These are phyloP conservation scores for Chrysomallon squamiferum DNA, from an alignment of 1,140 invertebrate genomes.

Conservation along the genomic window DNA sequence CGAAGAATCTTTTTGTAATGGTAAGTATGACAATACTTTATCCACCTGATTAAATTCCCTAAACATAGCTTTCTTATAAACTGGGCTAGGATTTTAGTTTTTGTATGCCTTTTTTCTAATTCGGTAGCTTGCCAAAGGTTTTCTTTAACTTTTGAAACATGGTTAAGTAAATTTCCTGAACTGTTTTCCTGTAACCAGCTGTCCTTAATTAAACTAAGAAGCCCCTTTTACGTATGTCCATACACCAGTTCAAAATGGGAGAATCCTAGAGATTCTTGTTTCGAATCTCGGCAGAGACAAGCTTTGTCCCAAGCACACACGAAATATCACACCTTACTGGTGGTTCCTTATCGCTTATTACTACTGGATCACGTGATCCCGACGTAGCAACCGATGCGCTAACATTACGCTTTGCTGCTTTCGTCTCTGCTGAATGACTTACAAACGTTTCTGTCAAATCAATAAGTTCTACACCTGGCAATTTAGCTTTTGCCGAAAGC, in stretches of 20 bases:
- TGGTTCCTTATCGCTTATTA: too few relatives aligned
- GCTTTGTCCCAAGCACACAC: too few relatives aligned
- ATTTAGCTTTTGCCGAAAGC: too few relatives aligned
- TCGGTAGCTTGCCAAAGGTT: constrained; percentile 17
- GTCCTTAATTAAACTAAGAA: constrained; percentile 12
- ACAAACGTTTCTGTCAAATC: too few relatives aligned
- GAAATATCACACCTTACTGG: too few relatives aligned
- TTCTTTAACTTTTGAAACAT: constrained; percentile 19
- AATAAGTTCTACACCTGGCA: too few relatives aligned
- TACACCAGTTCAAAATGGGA: constrained; percentile 29
- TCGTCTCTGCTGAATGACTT: too few relatives aligned
- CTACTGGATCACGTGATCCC: not conserved
- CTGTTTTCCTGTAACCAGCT: constrained; percentile 7
- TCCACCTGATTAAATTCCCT: constrained; percentile 23
- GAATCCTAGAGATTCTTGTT: constrained; percentile 9
- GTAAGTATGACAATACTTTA: constrained; percentile 18
- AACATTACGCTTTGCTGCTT: too few relatives aligned
- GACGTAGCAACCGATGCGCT: too few relatives aligned
- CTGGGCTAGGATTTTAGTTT: constrained; percentile 20
- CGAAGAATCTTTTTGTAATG: constrained; percentile 13
- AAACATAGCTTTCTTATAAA: constrained; percentile 24
- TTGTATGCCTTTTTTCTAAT: constrained; percentile 14
- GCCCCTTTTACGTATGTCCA: constrained; percentile 23
- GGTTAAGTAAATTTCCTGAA: constrained; percentile 15
- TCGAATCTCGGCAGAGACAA: too few relatives aligned